Percentiles rank a stretch among this genome's conserved stretches.
Evolutionary conservation across 2,888 invertebrate species (phyloP).

Genomic region (Buathra laborator): DNA sequence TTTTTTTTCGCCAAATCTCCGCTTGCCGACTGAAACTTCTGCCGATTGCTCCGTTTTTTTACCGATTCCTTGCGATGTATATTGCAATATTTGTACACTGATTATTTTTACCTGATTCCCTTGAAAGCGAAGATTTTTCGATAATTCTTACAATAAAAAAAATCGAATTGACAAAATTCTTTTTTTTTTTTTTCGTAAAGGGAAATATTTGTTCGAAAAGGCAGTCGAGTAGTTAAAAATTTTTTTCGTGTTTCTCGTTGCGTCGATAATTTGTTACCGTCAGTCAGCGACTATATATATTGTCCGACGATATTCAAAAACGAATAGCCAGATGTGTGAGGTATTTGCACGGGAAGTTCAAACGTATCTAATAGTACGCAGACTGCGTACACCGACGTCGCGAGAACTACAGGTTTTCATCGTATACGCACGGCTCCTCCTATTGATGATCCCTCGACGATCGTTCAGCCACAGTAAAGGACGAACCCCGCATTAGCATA

Average conservation of each 20-base stretch:
- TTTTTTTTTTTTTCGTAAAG: too few species aligned
- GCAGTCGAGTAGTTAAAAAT: not conserved
- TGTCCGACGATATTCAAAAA: not conserved
- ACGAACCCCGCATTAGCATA: slow-evolving; percentile 76
- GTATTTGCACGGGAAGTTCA: slow-evolving; percentile 1
- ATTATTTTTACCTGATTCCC: not conserved
- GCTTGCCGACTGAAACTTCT: not conserved
- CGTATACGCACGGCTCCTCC: not conserved
- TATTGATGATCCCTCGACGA: slow-evolving; percentile 57
- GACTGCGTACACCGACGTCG: not conserved
- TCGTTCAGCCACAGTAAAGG: slow-evolving; percentile 73
- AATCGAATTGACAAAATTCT: too few species aligned
- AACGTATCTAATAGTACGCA: not conserved
- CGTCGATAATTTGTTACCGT: slow-evolving; percentile 6
- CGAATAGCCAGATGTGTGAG: not conserved
- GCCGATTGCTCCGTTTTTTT: not conserved
- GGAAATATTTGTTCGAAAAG: not conserved
- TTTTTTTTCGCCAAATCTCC: not conserved
- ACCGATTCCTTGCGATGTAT: not conserved
- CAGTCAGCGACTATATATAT: not conserved
- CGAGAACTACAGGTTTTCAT: slow-evolving; percentile 19
- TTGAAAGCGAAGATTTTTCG: not conserved
- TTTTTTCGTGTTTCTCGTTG: not conserved
- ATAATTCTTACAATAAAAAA: too few species aligned
- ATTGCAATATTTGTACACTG: not conserved